Conservation (phyloP, 2,888 invertebrate species). For the Euproctis similis region DNA sequence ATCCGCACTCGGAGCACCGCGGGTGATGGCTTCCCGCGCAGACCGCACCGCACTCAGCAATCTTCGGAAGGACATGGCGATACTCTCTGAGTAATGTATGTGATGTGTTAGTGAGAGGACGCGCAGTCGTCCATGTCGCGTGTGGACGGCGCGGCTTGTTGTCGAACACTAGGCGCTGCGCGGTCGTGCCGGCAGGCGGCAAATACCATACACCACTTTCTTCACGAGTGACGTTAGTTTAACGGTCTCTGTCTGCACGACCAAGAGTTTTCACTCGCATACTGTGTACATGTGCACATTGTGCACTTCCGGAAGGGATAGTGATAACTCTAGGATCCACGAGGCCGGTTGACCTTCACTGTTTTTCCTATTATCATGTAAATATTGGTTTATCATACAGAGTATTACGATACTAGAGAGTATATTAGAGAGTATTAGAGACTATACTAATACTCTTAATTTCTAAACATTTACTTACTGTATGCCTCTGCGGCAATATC, state of each 20-base stretch:
- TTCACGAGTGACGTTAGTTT: conserved; percentile 37
- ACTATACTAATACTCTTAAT: too few species aligned
- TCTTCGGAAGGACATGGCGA: conserved; percentile 55
- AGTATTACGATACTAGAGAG: too few species aligned
- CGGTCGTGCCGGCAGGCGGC: conserved; percentile 9
- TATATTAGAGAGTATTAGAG: too few species aligned
- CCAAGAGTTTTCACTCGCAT: conserved; percentile 29
- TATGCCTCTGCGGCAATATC: too few species aligned
- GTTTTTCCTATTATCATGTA: too few species aligned
- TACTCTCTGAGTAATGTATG: conserved; percentile 17
- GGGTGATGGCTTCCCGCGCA: conserved; percentile 53
- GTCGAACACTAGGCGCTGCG: conserved; percentile 34
- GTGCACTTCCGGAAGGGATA: conserved; percentile 25
- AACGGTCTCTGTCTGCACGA: conserved; percentile 37
- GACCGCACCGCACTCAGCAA: conserved; percentile 56
- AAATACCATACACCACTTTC: conserved; percentile 28
- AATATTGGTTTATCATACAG: too few species aligned
- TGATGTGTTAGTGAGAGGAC: conserved; percentile 15
- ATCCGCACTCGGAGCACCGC: conserved; percentile 58
- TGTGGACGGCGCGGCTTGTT: conserved; percentile 34
- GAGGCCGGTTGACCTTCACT: conserved; percentile 10
- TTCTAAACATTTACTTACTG: too few species aligned
- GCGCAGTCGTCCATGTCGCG: conserved; percentile 29
- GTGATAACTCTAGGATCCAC: conserved; percentile 23
- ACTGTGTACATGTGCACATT: too few species aligned